Evolutionary conservation across 2,113 vertebrate genomes (phyloP).

Genomic region (Crocuta crocuta): DNA sequence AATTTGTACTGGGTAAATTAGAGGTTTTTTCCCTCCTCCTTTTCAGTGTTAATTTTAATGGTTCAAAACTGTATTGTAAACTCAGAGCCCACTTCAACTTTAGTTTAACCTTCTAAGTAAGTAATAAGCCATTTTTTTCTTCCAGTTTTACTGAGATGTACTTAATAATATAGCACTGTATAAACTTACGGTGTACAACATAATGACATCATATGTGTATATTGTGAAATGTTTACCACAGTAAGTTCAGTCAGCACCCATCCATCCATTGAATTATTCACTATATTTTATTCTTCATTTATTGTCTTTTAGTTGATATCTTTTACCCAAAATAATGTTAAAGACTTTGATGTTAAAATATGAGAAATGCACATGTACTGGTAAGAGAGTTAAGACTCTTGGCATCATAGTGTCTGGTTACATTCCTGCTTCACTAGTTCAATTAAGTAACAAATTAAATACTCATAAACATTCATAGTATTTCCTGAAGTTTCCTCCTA

Average conservation of each 20-base stretch:
- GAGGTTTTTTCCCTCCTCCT: not conserved
- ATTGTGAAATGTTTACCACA: not conserved
- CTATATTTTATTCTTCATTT: constrained; percentile 2
- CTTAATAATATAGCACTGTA: not conserved
- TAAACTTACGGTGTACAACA: not conserved
- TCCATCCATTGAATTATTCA: not conserved
- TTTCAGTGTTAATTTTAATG: constrained; percentile 47
- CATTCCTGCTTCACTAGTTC: not conserved
- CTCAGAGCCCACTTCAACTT: not conserved
- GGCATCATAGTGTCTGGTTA: not conserved
- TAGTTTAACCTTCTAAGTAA: not conserved
- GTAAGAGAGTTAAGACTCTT: not conserved
- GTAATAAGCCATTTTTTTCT: not conserved
- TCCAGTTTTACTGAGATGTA: not conserved
- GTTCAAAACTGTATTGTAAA: not conserved
- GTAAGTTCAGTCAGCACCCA: not conserved
- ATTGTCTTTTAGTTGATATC: not conserved
- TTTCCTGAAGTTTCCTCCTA: not conserved
- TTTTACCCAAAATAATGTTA: not conserved
- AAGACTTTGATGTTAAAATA: constrained; percentile 1
- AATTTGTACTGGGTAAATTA: not conserved
- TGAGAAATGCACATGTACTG: not conserved
- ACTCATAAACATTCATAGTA: not conserved
- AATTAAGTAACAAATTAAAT: not conserved
- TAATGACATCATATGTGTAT: not conserved